A percentile compares a stretch with the other conserved stretches of the same genome.
Evolutionary conservation across 2,797 vertebrate genomes (phyloP).

Genomic region (Sternarchorhynchus goeldii): DNA sequence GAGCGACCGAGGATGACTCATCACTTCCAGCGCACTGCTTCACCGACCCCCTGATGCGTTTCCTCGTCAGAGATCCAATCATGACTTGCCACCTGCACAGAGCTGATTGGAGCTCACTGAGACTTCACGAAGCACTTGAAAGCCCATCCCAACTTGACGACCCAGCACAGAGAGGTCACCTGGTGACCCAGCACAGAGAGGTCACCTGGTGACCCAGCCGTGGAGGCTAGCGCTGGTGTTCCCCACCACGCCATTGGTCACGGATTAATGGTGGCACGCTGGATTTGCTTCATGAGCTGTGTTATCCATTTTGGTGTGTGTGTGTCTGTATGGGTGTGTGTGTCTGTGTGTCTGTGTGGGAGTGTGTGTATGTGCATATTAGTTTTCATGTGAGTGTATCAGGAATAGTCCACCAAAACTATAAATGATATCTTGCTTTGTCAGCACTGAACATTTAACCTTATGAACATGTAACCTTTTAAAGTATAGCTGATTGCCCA

Average conservation of each 20-base stretch:
- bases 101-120: background rate
- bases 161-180: conserved; percentile 9
- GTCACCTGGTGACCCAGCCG: conserved; percentile 3
- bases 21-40: conserved; percentile 24
- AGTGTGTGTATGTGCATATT: conserved; percentile 19
- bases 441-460: background rate
- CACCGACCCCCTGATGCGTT: background rate
- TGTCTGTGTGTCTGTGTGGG: conserved; percentile 38
- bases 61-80: background rate
- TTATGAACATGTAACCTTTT: background rate
- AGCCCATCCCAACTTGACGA: background rate
- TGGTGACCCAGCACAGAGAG: background rate
- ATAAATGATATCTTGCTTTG: background rate
- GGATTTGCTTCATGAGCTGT: conserved; percentile 26
- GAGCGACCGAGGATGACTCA: conserved; percentile 24
- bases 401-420: background rate
- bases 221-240: conserved; percentile 17
- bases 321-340: conserved; percentile 27
- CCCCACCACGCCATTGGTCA: conserved; percentile 3
- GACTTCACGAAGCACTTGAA: background rate
- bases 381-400: background rate
- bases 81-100: background rate
- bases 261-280: conserved; percentile 34
- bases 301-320: conserved; percentile 5
- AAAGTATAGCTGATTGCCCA: background rate